Conservation (phyloP, 2,888 invertebrate genomes). For the Dicranocentrus wangi region DNA sequence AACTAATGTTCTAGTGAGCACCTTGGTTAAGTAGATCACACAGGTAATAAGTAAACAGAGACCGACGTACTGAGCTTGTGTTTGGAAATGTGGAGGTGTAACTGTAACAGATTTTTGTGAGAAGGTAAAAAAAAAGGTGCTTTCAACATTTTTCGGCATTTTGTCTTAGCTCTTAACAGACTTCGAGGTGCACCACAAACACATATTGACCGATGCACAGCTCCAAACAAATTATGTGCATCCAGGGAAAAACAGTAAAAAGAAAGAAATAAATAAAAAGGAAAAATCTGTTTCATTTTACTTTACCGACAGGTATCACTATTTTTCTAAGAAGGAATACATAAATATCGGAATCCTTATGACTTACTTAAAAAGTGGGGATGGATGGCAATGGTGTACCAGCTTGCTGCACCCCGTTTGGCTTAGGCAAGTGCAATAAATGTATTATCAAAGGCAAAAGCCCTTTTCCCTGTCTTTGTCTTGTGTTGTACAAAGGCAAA, state of each 20-base stretch:
- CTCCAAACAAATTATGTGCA: conserved; percentile 50
- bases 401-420: conserved; percentile 7
- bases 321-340: conserved; percentile 54
- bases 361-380: conserved; percentile 39
- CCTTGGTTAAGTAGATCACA: conserved; percentile 61
- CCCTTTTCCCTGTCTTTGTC: not conserved
- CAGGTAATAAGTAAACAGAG: conserved; percentile 14
- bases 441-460: conserved; percentile 34
- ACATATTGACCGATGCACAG: not conserved
- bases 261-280: conserved; percentile 39
- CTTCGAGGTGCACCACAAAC: conserved; percentile 31
- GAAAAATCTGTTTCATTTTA: conserved; percentile 29
- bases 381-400: too few relatives aligned
- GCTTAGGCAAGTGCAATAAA: conserved; percentile 54
- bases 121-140: conserved; percentile 18
- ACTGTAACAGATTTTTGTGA: not conserved
- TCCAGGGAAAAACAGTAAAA: conserved; percentile 40
- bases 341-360: conserved; percentile 54
- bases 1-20: too few relatives aligned
- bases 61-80: not conserved
- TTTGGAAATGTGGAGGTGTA: not conserved
- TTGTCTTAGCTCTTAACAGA: conserved; percentile 28
- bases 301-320: conserved; percentile 50
- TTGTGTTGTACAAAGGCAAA: too few relatives aligned
- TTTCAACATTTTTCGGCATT: conserved; percentile 22